Conservation (phyloP, 2,888 invertebrate genomes). For the Cinara cedri region DNA sequence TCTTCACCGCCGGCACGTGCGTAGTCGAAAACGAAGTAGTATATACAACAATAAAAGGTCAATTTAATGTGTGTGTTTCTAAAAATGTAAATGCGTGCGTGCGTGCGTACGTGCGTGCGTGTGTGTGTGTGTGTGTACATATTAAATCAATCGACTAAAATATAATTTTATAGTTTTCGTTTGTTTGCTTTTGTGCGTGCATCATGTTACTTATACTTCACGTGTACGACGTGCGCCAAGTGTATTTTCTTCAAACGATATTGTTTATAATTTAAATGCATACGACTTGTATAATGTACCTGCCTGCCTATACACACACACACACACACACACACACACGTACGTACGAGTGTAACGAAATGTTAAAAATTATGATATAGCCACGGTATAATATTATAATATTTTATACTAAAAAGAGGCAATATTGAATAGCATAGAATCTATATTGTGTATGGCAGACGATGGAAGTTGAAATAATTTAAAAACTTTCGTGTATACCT, state of each 20-base stretch:
- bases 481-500: too few species aligned
- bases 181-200: constrained; percentile 11
- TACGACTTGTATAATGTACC: neutral
- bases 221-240: neutral
- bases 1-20: constrained; percentile 11
- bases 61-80: constrained; percentile 30
- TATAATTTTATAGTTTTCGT: constrained; percentile 36
- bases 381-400: too few species aligned
- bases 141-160: constrained; percentile 47
- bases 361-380: too few species aligned
- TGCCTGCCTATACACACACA: too few species aligned
- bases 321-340: too few species aligned
- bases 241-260: constrained; percentile 9
- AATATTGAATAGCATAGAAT: too few species aligned
- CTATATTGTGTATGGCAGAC: too few species aligned
- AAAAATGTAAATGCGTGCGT: constrained; percentile 7
- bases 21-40: constrained; percentile 36
- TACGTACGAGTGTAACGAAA: too few species aligned
- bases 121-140: neutral
- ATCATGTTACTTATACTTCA: neutral
- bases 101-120: too few species aligned
- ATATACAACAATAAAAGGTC: constrained; percentile 31
- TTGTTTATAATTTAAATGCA: constrained; percentile 12
- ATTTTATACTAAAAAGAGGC: too few species aligned
- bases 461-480: too few species aligned